Base-by-base conservation (phyloP, 2,888 invertebrate species). In the Melipona beecheii region DNA sequence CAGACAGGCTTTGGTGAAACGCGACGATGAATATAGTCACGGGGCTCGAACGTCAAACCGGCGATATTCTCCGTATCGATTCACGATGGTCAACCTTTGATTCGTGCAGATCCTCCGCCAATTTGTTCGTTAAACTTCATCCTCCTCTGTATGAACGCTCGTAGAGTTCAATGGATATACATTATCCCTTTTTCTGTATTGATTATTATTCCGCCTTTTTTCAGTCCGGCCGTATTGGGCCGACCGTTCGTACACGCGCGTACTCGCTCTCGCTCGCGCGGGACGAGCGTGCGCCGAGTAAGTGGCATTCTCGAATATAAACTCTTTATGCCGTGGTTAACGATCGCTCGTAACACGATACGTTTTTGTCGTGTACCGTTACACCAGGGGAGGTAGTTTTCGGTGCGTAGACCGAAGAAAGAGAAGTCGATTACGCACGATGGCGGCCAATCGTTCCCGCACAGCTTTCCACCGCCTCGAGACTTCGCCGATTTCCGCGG, bases 281-380 rank as follows among this genome's bases (percentile, higher is more conserved):
- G 4, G 21, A 4, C 78, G 65, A 77, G 74, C 75, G 81, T 75
- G 69, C 77, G 75, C 76, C 70, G 68, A 68, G 83, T 90, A 90
- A 90, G 89, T 90, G 86, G 86, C 86, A 81, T 89, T 87, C 90
- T 90, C 89, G 84, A 76, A 83, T 90, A 84, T 89, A 86, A 90
- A 90, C 90, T 90, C 90, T 90, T 90, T 90, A 90, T 90, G 85
- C 89, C 79, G 85, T 89, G 92, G 91, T 93, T 93, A 93, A 92
- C 93, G 92, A 93, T 92, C 91, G 91, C 90, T 82, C 80, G 93
- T 91, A 93, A 93, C 90, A 88, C 89, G 93, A 93, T 93, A 92
- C 92, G 91, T 92, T 91, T 75, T 91, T 89, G 91, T 91, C 92
- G 91, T 92, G 91, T 91, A 91, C 91, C 91, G 91, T 92, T 92